Evolutionary conservation across 2,888 invertebrate species (phyloP), one percentile per base, ranked within the genome.

Genomic region (Watsonalla cultraria): DNA sequence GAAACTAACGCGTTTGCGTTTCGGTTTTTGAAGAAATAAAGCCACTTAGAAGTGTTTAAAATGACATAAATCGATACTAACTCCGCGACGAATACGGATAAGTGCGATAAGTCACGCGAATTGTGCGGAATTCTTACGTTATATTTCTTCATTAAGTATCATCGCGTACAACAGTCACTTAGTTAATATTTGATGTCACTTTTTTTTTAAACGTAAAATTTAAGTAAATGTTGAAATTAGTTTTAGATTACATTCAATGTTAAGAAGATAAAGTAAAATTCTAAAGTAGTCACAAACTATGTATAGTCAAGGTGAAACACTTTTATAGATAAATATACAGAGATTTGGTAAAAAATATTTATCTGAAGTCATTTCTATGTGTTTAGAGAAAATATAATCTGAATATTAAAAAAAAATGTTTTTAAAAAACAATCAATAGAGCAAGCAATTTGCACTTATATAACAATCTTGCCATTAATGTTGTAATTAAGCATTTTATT

Each of bases 201-300:
- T 1, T 24, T 24, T 24, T 24, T 4, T 2, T 24, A 24, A 24
- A 24, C 4, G 24, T 24, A 2, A 24, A 24, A 24, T 24, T 24
- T 24, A 24, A 24, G 24, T 24, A 24, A 24, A 58, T 61, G 65
- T 72, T 71, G 59, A 63, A 54, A 59, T 66, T 75, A 71, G 64
- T 64, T 72, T 74, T 62, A 70, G 24, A 54, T 53, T 61, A 54
- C 45, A 52, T 57, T 68, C 47, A 53, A 11, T 8, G 11, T 11
- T 9, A 42, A 42, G 11, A 0, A 0, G 11, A 42, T 0, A 5
- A 9, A 42, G 5, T 5, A 5, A 11, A 9, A 42, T 11, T 11
- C 9, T 42, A 11, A n/a, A 9, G 5, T 42, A 11, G 42, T 11
- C 42, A 42, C 11, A 42, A 8, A 9, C 42, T 42, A 5, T 11